Evolutionary conservation across 2,113 vertebrate genomes (phyloP), one percentile per base, ranked within the genome.

Genomic region (Bambusicola thoracicus): DNA sequence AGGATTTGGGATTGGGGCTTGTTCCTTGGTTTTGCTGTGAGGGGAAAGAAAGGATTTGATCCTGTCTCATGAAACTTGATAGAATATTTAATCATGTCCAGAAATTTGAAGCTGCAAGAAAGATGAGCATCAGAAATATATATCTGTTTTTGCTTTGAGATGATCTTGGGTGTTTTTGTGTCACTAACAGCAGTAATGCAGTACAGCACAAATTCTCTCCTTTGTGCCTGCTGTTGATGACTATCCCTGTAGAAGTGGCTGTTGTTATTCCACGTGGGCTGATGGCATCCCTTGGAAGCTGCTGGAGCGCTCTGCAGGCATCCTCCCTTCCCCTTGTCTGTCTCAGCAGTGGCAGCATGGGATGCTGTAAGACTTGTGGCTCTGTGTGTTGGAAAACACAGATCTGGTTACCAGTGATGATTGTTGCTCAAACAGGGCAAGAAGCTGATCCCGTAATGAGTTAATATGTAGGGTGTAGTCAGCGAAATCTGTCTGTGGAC

Each of bases 391-490:
- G 43, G 27, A 56, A 6, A 69, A 10, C 63, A 5, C 2, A 51
- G 38, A 5, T 36, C 24, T 61, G 53, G 15, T 51, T 73, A 5
- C 29, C 2, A 0, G 29, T 36, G 9, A 62, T 36, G 32, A 21
- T 21, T 2, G 0, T 4, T 22, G 36, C 32, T 62, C 20, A 16
- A 19, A 0, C 2, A 0, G 19, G n/a, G 34, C 13, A 63, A 72
- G 67, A 40, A 74, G 3, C 27, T 34, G 8, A 8, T 15, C 74
- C 14, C 46, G 40, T 14, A 38, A 51, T 11, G 27, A 9, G 6
- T 48, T 62, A 3, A 30, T 29, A 46, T 22, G 30, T 17, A 13
- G n/a, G 9, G 21, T 21, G 32, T 40, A 18, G 34, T 74, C 38
- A 34, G 17, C 17, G 30, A 84, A 40, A 30, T 51, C 12, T 61